Base-by-base conservation (phyloP, 2,797 vertebrate genomes). In the Callimico goeldii region DNA sequence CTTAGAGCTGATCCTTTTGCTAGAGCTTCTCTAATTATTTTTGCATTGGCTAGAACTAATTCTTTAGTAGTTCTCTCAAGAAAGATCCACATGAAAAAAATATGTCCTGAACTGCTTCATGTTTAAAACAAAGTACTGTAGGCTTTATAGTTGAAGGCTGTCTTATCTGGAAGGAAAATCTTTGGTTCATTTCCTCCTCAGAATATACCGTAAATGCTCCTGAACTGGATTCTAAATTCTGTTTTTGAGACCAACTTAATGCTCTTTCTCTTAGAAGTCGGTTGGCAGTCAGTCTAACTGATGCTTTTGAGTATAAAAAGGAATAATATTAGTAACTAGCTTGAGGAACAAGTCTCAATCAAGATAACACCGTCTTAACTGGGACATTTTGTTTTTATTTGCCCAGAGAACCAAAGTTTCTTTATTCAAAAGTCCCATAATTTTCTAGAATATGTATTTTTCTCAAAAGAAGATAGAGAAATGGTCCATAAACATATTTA, bases 41-140 rank as follows among this genome's bases (percentile, higher is more conserved):
- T 64, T 75, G 24, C 26, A 20, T 80, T 19, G 36, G 20, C 4
- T 75, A 39, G 3, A 90, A 67, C 46, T 80, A 79, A 93, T 93
- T 93, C 50, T 89, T 89, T 48, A 33, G 57, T 70, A 70, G n/a
- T 72, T 79, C 58, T 93, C 77, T 77, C 93, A 73, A 95, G 72
- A 89, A 90, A 80, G 50, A 15, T 80, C 79, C 41, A 58, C 43
- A 52, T 24, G n/a, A 84, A 88, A 81, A 88, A 88, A 84, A 48
- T 92, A 84, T 58, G 70, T n/a, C 48, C 33, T 39, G 77, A 19
- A 58, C 61, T 52, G 50, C 46, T 43, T 79, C 22, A 73, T 52
- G n/a, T 55, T 84, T 52, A 85, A 61, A 89, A 85, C 33, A 57
- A 84, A 89, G 17, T 41, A n/a, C 8, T 14, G 19, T 4, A 48